These are phyloP conservation scores for Aleadryas rufinucha DNA, from an alignment of 2,113 vertebrate species.

Conservation along the genomic window DNA sequence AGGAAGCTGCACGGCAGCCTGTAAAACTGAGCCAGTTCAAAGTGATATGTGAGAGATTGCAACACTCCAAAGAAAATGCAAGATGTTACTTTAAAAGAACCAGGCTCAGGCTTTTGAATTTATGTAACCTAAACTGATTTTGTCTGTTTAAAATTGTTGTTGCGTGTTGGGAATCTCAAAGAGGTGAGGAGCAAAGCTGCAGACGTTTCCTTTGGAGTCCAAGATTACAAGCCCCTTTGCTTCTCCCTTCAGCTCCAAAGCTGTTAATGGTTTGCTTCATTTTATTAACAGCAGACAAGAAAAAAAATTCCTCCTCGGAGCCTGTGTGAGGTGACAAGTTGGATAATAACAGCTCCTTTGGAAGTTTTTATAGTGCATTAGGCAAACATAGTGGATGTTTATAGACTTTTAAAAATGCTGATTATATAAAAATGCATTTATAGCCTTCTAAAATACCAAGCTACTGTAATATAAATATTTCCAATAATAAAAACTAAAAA, in stretches of 20 bases:
- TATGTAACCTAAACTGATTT: conserved; percentile 69
- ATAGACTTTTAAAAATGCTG: conserved; percentile 54
- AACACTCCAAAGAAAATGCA: conserved; percentile 51
- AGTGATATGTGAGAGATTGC: background rate
- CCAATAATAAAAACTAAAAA: conserved; percentile 39
- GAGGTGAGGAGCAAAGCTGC: conserved; percentile 49
- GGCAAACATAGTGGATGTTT: conserved; percentile 53
- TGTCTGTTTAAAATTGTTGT: conserved; percentile 64
- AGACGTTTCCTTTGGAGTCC: conserved; percentile 27
- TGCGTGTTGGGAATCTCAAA: conserved; percentile 63
- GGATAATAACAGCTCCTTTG: conserved; percentile 65
- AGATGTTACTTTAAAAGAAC: conserved; percentile 63
- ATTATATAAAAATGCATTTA: conserved; percentile 42
- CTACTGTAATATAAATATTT: conserved; percentile 54
- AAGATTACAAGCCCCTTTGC: background rate
- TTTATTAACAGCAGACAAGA: conserved; percentile 55
- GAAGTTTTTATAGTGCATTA: conserved; percentile 46
- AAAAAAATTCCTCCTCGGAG: conserved; percentile 26
- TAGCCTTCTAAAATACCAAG: conserved; percentile 39
- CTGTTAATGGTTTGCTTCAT: conserved; percentile 60
- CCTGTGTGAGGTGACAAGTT: conserved; percentile 62
- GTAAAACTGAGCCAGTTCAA: background rate
- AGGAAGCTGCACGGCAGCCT: background rate
- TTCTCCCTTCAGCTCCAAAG: conserved; percentile 30
- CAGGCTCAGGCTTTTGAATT: conserved; percentile 56